These are phyloP conservation scores for Anadara kagoshimensis DNA, from an alignment of 1,140 invertebrate species.

Conservation along the genomic window DNA sequence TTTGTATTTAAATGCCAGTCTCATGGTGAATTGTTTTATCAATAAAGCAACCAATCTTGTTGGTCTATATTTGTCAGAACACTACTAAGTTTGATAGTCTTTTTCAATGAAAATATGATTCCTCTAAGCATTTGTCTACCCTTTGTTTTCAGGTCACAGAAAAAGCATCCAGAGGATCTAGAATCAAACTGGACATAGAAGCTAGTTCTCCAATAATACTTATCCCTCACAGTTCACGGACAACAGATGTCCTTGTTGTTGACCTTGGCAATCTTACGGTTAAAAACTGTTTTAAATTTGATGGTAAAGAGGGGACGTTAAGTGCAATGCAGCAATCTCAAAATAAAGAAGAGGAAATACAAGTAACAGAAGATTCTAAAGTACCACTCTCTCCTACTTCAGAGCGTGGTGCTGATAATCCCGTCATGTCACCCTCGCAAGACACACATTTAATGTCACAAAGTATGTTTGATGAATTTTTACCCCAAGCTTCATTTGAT, in stretches of 20 bases:
- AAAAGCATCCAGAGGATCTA: conserved; percentile 66
- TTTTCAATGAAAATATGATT: no score
- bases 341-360: not conserved
- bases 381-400: conserved; percentile 12
- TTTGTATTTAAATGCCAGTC: no score
- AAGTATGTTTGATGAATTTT: conserved; percentile 54
- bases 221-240: conserved; percentile 88
- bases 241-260: conserved; percentile 84
- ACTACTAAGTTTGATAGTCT: no score
- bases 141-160: conserved; percentile 64
- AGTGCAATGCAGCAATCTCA: conserved; percentile 19
- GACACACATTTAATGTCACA: conserved; percentile 52
- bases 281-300: conserved; percentile 80
- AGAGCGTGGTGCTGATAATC: conserved; percentile 1
- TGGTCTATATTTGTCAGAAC: no score
- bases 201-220: conserved; percentile 90
- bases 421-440: not conserved
- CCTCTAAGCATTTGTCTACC: no score
- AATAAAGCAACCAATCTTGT: no score
- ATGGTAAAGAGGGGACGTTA: conserved; percentile 62
- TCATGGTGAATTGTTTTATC: no score
- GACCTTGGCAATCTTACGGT: conserved; percentile 88
- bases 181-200: conserved; percentile 82
- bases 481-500: conserved; percentile 33
- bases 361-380: not conserved